Evolutionary conservation across 2,888 invertebrate genomes (phyloP).

Genomic region (Dinocampus coccinellae): DNA sequence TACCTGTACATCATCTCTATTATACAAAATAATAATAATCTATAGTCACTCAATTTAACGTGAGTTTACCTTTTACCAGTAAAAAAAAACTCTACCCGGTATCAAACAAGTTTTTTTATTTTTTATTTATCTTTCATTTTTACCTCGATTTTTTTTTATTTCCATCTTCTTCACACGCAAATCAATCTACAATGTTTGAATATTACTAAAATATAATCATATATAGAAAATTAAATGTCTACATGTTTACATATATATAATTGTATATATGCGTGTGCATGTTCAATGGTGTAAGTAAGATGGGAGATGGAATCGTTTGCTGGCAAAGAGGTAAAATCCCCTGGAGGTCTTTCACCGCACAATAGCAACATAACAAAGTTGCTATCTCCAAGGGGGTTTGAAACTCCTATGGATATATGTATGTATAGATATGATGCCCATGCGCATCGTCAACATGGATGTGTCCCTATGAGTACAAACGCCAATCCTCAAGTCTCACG

Average conservation of each 20-base stretch:
- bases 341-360: constrained; percentile 24
- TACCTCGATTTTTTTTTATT: too few species aligned
- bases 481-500: constrained; percentile 25
- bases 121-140: neutral
- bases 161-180: neutral
- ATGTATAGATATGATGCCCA: constrained; percentile 16
- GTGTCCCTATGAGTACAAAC: constrained; percentile 28
- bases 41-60: neutral
- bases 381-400: constrained; percentile 22
- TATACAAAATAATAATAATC: neutral
- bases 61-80: neutral
- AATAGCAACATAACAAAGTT: constrained; percentile 32
- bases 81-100: too few species aligned
- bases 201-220: neutral
- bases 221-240: neutral
- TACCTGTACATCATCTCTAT: neutral
- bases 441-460: constrained; percentile 30
- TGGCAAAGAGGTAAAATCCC: constrained; percentile 18
- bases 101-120: neutral
- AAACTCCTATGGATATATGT: constrained; percentile 4
- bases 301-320: constrained; percentile 25
- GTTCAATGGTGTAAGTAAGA: neutral
- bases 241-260: neutral
- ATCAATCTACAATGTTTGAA: neutral
- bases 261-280: neutral